A percentile compares a stretch with the other conserved stretches of the same genome.
Conservation (phyloP, 1,140 invertebrate genomes). For the Metaphire vulgaris region DNA sequence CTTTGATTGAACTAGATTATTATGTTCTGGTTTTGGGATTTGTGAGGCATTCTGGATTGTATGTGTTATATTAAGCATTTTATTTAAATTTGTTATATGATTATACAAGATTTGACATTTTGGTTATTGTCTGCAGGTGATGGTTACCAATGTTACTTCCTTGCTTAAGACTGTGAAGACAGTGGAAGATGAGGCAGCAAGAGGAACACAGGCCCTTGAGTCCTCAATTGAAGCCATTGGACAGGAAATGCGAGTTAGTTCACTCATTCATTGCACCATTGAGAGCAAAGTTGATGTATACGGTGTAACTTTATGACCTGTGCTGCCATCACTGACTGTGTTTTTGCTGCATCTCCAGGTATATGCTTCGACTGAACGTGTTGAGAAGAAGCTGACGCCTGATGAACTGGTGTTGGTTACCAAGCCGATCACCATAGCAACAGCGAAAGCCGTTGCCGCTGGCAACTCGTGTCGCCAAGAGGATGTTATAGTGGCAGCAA, state of each 20-base stretch:
- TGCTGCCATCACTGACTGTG: no score
- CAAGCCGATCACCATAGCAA: conserved; percentile 89
- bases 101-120: no score
- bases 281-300: no score
- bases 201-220: conserved; percentile 92
- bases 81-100: no score
- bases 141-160: conserved; percentile 98
- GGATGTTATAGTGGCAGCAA: conserved; percentile 91
- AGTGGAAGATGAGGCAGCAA: conserved; percentile 93
- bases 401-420: conserved; percentile 89
- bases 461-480: conserved; percentile 90
- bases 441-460: conserved; percentile 87
- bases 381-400: conserved; percentile 65
- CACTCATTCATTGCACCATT: no score
- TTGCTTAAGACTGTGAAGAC: conserved; percentile 97
- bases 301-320: no score
- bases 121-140: conserved; percentile 67
- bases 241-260: conserved; percentile 80
- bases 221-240: conserved; percentile 95
- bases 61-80: no score
- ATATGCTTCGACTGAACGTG: conserved; percentile 65
- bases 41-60: no score
- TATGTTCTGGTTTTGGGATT: no score
- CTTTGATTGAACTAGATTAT: no score
- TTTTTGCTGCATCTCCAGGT: conserved; percentile 56